Base-by-base conservation (phyloP, 2,113 vertebrate species). In the Clupea harengus region DNA sequence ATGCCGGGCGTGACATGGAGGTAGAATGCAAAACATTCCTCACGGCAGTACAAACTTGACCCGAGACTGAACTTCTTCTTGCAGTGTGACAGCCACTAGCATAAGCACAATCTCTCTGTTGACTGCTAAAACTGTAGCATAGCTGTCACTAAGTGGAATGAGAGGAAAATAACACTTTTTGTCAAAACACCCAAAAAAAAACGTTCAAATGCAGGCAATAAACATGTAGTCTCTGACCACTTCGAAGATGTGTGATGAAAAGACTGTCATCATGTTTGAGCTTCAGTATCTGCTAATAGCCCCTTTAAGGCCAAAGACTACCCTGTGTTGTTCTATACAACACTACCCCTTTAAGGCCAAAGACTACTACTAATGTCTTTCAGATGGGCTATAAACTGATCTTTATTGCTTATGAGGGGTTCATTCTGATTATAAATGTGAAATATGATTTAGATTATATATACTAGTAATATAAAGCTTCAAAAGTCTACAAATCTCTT, bases 1-100 rank as follows among this genome's bases (percentile, higher is more conserved):
- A 78, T 78, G 25, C 72, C 18, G 72, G 72, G 72, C 32, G 32
- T 78, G 72, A 78, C 72, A 78, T 78, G 72, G 11, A 78, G 72
- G 72, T 32, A 78, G 72, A 78, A 39, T 17, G 32, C 72, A 39
- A 32, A 5, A 28, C 72, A 78, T 78, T 78, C 72, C 72, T 39
- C 72, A 78, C 72, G 10, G 72, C 72, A 39, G 28, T 17, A 78
- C 28, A 78, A 32, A 78, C 72, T 78, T 39, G 72, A 78, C 72
- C 72, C 72, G 28, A 32, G 72, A 39, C 28, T 78, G 72, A 78
- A 78, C 72, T 11, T 78, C 72, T 78, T 15, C 25, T 5, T 5
- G 72, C 72, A 13, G 72, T 32, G 72, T 44, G 28, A 39, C 72
- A 78, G 72, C 10, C 28, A 78, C 28, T 75, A 28, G 25, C 28